These are phyloP conservation scores for Myiagra hebetior DNA, from an alignment of 2,113 vertebrate species.

Conservation along the genomic window DNA sequence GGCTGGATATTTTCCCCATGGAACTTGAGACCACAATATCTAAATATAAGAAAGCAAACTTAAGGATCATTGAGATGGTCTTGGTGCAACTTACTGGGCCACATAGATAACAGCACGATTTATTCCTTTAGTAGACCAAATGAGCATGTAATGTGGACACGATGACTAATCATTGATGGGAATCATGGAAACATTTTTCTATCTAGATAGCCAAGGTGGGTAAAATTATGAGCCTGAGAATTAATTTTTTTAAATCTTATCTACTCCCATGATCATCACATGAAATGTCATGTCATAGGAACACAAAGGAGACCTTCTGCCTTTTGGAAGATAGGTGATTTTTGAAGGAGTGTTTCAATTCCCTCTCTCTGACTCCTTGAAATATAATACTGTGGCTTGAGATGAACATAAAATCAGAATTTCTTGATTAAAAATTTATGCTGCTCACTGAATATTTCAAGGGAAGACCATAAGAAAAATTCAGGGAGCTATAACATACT, in stretches of 20 bases:
- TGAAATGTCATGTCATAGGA: neutral
- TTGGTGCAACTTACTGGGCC: neutral
- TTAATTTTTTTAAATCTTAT: neutral
- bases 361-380: neutral
- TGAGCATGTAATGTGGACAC: neutral
- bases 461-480: neutral
- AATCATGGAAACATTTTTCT: neutral
- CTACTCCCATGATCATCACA: neutral
- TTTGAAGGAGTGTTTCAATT: neutral
- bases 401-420: neutral
- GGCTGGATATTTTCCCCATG: neutral
- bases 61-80: neutral
- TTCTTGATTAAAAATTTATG: neutral
- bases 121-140: neutral
- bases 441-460: neutral
- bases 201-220: neutral
- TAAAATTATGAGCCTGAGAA: neutral
- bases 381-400: neutral
- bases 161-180: neutral
- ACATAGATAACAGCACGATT: neutral
- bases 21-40: neutral
- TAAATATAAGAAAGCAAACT: neutral
- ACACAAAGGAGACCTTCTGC: neutral
- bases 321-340: neutral
- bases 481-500: neutral